A percentile compares a stretch with the other conserved stretches of the same genome.
Evolutionary conservation across 2,888 invertebrate species (phyloP).

Genomic region (Alloscopus bannaensis): DNA sequence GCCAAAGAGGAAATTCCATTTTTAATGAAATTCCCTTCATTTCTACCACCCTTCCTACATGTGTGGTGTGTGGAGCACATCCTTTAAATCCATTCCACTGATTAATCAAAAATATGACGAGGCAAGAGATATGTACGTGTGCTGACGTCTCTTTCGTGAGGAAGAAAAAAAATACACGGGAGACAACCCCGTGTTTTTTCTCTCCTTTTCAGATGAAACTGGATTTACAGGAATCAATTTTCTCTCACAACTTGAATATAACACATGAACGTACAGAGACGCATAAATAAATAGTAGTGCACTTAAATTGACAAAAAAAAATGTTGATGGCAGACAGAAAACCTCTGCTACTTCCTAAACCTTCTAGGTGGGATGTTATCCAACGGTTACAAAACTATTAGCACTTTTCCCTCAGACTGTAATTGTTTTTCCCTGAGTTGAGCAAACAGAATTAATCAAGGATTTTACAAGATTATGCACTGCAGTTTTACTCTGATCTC

Average conservation of each 20-base stretch:
- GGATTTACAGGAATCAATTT: not conserved
- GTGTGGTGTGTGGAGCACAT: too few relatives aligned
- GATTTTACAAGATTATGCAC: not conserved
- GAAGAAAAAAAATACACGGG: not conserved
- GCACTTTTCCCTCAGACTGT: not conserved
- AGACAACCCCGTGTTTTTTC: too few relatives aligned
- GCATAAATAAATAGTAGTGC: too few relatives aligned
- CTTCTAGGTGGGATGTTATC: too few relatives aligned
- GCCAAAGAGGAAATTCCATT: slow-evolving; percentile 5
- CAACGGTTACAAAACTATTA: not conserved
- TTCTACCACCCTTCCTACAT: not conserved
- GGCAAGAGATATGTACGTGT: not conserved
- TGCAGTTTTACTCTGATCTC: too few relatives aligned
- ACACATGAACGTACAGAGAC: too few relatives aligned
- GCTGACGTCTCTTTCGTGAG: too few relatives aligned
- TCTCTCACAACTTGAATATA: too few relatives aligned
- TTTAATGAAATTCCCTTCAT: slow-evolving; percentile 14
- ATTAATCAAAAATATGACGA: not conserved
- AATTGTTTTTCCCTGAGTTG: not conserved
- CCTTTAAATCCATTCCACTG: not conserved
- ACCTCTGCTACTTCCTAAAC: too few relatives aligned
- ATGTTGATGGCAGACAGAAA: too few relatives aligned
- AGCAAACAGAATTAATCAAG: not conserved
- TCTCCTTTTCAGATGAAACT: not conserved
- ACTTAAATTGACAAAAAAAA: too few relatives aligned